These are phyloP conservation scores for Hanleya hanleyi DNA, from an alignment of 2,888 invertebrate species.

Conservation along the genomic window DNA sequence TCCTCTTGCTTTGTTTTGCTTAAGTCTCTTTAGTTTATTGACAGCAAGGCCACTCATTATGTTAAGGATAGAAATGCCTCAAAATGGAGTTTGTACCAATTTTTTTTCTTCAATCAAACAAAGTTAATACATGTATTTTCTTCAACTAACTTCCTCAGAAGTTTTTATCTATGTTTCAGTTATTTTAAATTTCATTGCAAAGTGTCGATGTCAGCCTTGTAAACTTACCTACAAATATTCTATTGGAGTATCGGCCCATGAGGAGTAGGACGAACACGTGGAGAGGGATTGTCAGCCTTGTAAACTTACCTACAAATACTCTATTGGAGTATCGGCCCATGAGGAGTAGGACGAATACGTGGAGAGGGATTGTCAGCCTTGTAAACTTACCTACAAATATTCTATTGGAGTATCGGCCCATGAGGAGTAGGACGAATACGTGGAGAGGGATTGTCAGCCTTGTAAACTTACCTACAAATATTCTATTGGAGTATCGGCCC, in stretches of 20 bases:
- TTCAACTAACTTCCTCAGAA: too few relatives aligned
- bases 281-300: too few relatives aligned
- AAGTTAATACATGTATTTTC: too few relatives aligned
- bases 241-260: conserved; percentile 95
- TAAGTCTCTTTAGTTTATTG: too few relatives aligned
- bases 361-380: conserved; percentile 99
- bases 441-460: conserved; percentile 99
- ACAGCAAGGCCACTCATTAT: too few relatives aligned
- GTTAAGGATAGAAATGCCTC: too few relatives aligned
- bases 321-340: conserved; percentile 97
- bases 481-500: conserved; percentile 93
- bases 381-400: conserved; percentile 82
- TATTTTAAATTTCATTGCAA: too few relatives aligned
- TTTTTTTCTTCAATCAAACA: too few relatives aligned
- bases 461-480: conserved; percentile 81
- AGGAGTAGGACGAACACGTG: conserved; percentile 93
- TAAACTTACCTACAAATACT: conserved; percentile 80
- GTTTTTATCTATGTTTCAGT: too few relatives aligned
- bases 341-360: conserved; percentile 90
- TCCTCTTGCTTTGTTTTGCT: too few relatives aligned
- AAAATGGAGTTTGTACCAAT: too few relatives aligned
- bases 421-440: conserved; percentile 90
- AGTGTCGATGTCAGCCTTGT: too few relatives aligned
- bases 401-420: conserved; percentile 95
- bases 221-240: conserved; percentile 83